These are phyloP conservation scores for Atrina japonica DNA, from an alignment of 2,888 invertebrate species.

Conservation along the genomic window DNA sequence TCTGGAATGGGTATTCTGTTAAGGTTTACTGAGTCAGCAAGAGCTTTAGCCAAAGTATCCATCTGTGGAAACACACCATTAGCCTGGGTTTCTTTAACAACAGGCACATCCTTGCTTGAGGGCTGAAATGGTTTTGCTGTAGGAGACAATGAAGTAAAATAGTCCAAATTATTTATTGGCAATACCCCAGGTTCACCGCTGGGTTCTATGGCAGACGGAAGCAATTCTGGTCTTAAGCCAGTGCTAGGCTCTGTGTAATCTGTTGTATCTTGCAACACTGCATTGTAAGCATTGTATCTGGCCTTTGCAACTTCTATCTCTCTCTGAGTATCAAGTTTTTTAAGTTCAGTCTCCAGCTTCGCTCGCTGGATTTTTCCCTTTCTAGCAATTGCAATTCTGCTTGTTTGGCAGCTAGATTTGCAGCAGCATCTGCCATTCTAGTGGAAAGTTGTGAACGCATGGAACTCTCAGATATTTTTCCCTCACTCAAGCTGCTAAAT, in stretches of 20 bases:
- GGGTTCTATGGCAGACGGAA: not conserved
- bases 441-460: not conserved
- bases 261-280: not conserved
- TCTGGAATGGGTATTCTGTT: conserved; percentile 33
- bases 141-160: no score
- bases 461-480: no score
- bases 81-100: not conserved
- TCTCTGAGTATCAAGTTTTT: not conserved
- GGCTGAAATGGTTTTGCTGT: no score
- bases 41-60: conserved; percentile 5
- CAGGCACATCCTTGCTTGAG: not conserved
- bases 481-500: no score
- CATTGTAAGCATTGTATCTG: not conserved
- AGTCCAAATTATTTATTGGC: not conserved
- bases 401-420: not conserved
- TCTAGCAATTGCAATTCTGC: not conserved
- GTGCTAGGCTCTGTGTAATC: not conserved
- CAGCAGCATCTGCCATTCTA: not conserved
- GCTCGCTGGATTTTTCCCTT: not conserved
- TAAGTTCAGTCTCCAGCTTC: not conserved
- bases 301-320: not conserved
- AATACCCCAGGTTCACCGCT: not conserved
- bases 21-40: conserved; percentile 26
- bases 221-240: not conserved
- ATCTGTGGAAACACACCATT: not conserved